Evolutionary conservation across 64 coral and sea anemone species (phyloP).

Genomic region (Pocillopora damicornis): DNA sequence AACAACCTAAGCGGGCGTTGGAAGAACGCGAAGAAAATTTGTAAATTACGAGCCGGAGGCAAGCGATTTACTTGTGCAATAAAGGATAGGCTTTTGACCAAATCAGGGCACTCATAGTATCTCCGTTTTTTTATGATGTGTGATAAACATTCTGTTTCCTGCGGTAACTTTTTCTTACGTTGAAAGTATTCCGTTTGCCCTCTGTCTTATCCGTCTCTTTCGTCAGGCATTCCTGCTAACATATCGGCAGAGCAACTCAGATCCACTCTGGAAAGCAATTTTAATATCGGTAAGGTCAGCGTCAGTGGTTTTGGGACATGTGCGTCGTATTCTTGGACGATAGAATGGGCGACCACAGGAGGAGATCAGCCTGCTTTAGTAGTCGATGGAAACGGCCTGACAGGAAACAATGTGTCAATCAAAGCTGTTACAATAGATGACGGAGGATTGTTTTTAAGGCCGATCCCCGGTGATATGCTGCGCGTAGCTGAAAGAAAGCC

Average conservation of each 20-base stretch:
- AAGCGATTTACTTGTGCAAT: no score
- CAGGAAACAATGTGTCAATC: conserved; percentile 48
- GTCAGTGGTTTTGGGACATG: conserved; percentile 56
- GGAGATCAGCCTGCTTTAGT: conserved; percentile 49
- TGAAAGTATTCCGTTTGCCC: neutral
- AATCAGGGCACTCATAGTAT: no score
- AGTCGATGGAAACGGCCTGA: conserved; percentile 57
- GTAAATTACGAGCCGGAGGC: no score
- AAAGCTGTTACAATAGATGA: conserved; percentile 44
- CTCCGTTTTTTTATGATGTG: no score
- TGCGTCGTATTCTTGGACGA: conserved; percentile 49
- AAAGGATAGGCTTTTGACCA: no score
- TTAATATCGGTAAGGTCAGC: conserved; percentile 55
- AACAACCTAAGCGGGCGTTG: no score
- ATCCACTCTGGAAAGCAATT: conserved; percentile 47
- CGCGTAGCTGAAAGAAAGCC: conserved; percentile 52
- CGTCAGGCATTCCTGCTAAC: conserved; percentile 31
- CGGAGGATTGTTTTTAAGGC: conserved; percentile 71
- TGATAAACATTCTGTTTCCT: no score
- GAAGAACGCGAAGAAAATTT: no score
- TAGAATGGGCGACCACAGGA: conserved; percentile 66
- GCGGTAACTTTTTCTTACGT: neutral
- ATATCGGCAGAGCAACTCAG: conserved; percentile 41
- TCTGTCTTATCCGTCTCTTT: neutral
- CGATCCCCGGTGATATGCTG: conserved; percentile 75